Percentiles rank a stretch among this genome's conserved stretches.
These are phyloP conservation scores for Pteronura brasiliensis DNA, from an alignment of 2,113 vertebrate species.

Conservation along the genomic window DNA sequence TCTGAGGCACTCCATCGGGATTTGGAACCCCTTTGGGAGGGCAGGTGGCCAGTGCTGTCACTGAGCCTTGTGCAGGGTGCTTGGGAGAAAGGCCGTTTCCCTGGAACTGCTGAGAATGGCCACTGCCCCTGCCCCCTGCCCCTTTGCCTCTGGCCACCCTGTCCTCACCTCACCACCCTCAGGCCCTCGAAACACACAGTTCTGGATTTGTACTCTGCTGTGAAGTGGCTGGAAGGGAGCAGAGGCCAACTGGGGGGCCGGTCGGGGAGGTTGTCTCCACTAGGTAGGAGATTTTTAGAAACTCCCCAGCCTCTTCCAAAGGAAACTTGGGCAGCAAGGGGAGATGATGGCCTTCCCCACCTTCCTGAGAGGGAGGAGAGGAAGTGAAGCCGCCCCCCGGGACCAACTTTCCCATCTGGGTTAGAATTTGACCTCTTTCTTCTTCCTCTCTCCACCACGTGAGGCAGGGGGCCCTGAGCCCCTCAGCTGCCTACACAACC, in stretches of 20 bases:
- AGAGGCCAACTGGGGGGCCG: slow-evolving; percentile 1
- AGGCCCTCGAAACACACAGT: slow-evolving; percentile 31
- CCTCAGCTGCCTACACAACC: slow-evolving; percentile 34
- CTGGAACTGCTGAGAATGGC: slow-evolving; percentile 62
- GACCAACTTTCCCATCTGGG: slow-evolving; percentile 64
- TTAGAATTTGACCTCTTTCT: slow-evolving; percentile 39
- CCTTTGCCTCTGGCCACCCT: not conserved
- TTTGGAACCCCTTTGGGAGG: slow-evolving; percentile 3
- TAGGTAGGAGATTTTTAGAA: slow-evolving; percentile 40
- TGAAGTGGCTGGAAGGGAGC: slow-evolving; percentile 38
- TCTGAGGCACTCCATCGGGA: not conserved
- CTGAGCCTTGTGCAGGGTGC: slow-evolving; percentile 58
- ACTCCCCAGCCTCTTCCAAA: slow-evolving; percentile 17
- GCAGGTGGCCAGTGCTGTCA: slow-evolving; percentile 40
- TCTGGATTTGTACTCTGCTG: slow-evolving; percentile 80
- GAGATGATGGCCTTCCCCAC: not conserved
- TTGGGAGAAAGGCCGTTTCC: slow-evolving; percentile 52
- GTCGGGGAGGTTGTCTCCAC: not conserved
- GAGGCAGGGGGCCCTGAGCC: slow-evolving; percentile 47
- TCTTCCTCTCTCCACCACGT: not conserved
- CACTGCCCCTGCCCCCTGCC: not conserved
- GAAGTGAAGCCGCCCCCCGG: slow-evolving; percentile 41
- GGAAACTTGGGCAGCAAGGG: slow-evolving; percentile 22
- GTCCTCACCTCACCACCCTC: not conserved
- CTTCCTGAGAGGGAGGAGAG: slow-evolving; percentile 7